Evolutionary conservation across 2,888 invertebrate species (phyloP), one percentile per base, ranked within the genome.

Genomic region (Andrena minutula): DNA sequence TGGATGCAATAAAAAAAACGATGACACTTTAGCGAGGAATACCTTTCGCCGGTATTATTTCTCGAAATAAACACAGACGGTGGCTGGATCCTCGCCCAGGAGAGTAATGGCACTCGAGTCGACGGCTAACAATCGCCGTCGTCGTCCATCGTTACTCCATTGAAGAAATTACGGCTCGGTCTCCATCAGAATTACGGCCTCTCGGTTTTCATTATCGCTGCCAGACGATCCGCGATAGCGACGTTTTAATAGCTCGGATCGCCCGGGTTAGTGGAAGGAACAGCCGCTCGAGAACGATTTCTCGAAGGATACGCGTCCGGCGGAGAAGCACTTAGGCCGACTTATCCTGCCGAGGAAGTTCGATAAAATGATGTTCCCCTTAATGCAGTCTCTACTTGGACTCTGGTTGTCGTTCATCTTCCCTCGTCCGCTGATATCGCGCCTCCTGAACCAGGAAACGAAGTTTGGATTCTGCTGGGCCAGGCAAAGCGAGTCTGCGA

Each of bases 231-330:
- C 73, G 30, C 26, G 73, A 74, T 65, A 69, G 75, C 73, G 86
- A 87, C 83, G 83, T 87, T 82, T 89, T 89, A 89, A 87, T 89
- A 89, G 84, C 83, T 73, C 61, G 71, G 82, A 87, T 86, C 79
- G 75, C 73, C 73, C 75, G 61, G n/a, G n/a, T 41, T 20, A 16
- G 28, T 12, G 64, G 32, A 74, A 12, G n/a, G 65, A 51, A 58
- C 26, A 60, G 23, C 26, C 16, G 30, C 35, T 51, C 16, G 35
- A 12, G 63, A 58, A 74, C 26, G 60, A 66, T 77, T 51, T 71
- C 70, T 56, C 66, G 41, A 71, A 51, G 73, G 63, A 70, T 74
- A 41, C 60, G 20, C 26, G 53, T 20, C 23, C 30, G 56, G 20
- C 23, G 23, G 56, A 20, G 56, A 26, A 26, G 68, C 71, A 66